These are phyloP conservation scores for Rhinichthys osculus DNA, from an alignment of 2,797 vertebrate species.

Conservation along the genomic window DNA sequence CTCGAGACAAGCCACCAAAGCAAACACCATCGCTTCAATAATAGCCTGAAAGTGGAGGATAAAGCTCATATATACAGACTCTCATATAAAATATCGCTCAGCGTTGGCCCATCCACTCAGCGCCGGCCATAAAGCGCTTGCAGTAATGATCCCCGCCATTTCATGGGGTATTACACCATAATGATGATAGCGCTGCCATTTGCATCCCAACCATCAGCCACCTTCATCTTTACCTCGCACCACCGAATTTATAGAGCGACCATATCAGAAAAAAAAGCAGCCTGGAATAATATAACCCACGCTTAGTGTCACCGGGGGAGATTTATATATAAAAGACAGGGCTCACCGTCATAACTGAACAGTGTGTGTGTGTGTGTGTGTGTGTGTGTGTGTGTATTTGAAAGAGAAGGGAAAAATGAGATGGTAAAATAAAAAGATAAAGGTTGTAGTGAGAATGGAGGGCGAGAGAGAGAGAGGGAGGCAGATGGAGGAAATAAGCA, in stretches of 20 bases:
- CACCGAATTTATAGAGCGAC: slow-evolving; percentile 92
- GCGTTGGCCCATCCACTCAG: slow-evolving; percentile 83
- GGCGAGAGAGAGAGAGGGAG: slow-evolving; percentile 61
- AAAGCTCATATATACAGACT: slow-evolving; percentile 52
- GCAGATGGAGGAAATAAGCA: slow-evolving; percentile 35
- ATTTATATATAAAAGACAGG: slow-evolving; percentile 76
- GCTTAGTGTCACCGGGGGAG: slow-evolving; percentile 87
- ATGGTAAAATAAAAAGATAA: slow-evolving; percentile 66
- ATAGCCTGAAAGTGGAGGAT: slow-evolving; percentile 65
- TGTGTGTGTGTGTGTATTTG: too few relatives aligned
- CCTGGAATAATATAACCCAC: slow-evolving; percentile 88
- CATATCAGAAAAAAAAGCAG: slow-evolving; percentile 76
- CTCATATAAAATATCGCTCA: slow-evolving; percentile 50
- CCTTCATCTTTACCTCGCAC: slow-evolving; percentile 89
- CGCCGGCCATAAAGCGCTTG: slow-evolving; percentile 88
- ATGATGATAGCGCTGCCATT: slow-evolving; percentile 97
- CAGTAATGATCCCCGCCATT: slow-evolving; percentile 95
- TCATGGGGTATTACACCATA: slow-evolving; percentile 99
- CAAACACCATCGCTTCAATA: slow-evolving; percentile 72
- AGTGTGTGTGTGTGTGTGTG: slow-evolving; percentile 43
- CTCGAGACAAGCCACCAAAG: slow-evolving; percentile 68
- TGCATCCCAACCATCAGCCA: slow-evolving; percentile 94
- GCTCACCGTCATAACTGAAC: slow-evolving; percentile 75
- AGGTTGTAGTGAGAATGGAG: slow-evolving; percentile 63
- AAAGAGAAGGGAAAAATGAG: slow-evolving; percentile 73